These are phyloP conservation scores for Andrena fulva DNA, from an alignment of 2,888 invertebrate genomes.

Conservation along the genomic window DNA sequence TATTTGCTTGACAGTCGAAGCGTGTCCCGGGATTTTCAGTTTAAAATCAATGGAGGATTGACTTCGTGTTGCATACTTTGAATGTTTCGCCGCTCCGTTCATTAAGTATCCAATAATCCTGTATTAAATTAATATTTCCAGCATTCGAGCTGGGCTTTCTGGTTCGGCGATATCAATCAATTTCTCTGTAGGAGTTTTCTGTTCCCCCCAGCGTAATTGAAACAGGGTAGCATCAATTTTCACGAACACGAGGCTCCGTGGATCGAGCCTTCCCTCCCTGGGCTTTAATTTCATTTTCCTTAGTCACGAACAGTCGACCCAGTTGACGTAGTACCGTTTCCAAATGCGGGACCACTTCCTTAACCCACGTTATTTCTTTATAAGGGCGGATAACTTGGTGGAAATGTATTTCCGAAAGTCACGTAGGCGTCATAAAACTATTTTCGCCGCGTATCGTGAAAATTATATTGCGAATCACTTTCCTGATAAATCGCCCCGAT, in stretches of 20 bases:
- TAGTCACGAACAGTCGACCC: conserved; percentile 58
- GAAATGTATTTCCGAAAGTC: conserved; percentile 48
- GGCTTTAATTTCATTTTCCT: conserved; percentile 69
- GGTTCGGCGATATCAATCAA: conserved; percentile 22
- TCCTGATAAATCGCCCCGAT: conserved; percentile 15
- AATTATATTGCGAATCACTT: conserved; percentile 14
- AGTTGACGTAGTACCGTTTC: conserved; percentile 26
- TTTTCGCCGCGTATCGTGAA: conserved; percentile 1
- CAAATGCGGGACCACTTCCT: conserved; percentile 33
- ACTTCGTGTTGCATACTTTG: too few species aligned
- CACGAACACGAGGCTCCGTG: conserved; percentile 40
- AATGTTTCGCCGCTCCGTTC: too few species aligned
- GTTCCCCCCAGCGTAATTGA: conserved; percentile 19
- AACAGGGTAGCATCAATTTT: conserved; percentile 54
- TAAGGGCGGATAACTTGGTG: background rate
- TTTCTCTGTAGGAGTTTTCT: conserved; percentile 17
- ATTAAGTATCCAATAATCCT: too few species aligned
- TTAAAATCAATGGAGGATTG: too few species aligned
- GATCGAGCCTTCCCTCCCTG: conserved; percentile 42
- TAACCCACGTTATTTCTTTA: conserved; percentile 40
- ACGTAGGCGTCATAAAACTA: conserved; percentile 47
- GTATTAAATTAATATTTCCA: background rate
- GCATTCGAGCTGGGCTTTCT: background rate
- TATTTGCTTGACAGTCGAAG: too few species aligned
- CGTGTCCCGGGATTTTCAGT: too few species aligned